phyloP scores from a whole-genome alignment of 1,140 invertebrate genomes.

The Bombus consobrinus region DNA sequence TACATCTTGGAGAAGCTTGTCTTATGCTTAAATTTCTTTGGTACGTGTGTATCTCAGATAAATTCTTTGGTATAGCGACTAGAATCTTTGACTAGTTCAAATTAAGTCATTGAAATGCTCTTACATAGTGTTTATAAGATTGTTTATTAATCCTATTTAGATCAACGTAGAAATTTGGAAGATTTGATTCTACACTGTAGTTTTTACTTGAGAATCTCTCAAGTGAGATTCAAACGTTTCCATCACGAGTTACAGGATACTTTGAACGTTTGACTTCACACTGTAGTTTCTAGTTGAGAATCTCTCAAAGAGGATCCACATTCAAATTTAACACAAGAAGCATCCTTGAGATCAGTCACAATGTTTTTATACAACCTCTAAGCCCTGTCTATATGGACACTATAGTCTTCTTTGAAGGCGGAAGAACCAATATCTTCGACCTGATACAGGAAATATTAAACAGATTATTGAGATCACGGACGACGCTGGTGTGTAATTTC shows the following conservation, averaged over 20 bases:
- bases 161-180: neutral
- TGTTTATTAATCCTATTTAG: no score
- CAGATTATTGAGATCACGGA: neutral
- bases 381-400: no score
- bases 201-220: neutral
- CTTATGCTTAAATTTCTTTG: neutral
- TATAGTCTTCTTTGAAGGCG: neutral
- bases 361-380: neutral
- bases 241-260: no score
- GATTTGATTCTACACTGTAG: neutral
- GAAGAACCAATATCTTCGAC: no score
- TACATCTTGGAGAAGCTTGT: constrained; percentile 75
- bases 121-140: neutral
- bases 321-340: neutral
- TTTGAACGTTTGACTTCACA: neutral
- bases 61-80: constrained; percentile 7
- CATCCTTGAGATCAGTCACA: neutral
- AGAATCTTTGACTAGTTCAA: constrained; percentile 15
- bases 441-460: neutral
- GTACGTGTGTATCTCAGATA: neutral
- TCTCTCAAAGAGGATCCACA: neutral
- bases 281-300: neutral
- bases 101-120: no score
- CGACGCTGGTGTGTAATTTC: neutral
- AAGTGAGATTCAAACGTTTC: neutral